Base-by-base conservation (phyloP, 2,797 vertebrate species). In the Syndactyla subalaris region DNA sequence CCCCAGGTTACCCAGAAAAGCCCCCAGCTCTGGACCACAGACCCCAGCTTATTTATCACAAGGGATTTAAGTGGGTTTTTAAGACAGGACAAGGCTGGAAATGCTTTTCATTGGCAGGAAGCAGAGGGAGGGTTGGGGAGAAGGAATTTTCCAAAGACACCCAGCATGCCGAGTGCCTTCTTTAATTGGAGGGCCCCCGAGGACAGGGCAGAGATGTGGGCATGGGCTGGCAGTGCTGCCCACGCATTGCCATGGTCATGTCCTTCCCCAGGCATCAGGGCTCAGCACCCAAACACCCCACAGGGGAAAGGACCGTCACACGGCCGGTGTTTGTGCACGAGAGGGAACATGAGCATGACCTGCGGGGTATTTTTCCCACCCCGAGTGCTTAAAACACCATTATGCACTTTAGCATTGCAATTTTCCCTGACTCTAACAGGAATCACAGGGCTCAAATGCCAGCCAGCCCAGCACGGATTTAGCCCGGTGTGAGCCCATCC, bases 291-390 rank as follows among this genome's bases (percentile, higher is more conserved):
- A 12, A 27, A 32, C 0, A 2, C 9, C 85, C 12, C n/a, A 2
- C 0, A 0, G 9, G 6, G 32, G 14, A 14, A n/a, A 8, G 26
- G 18, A 24, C 8, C 12, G n/a, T 46, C 51, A 54, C 30, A 3
- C 6, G 0, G 1, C 54, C 0, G 0, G 1, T 22, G n/a, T 38
- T 72, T 6, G 2, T 6, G 14, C 90, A 17, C 2, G 0, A 15
- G 34, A 45, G 6, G 4, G 10, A 46, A 11, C 27, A 1, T 23
- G 18, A 61, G 19, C 1, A 0, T 5, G 23, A 26, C 17, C 0
- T 0, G 14, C 10, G 14, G 54, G 76, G 63, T 39, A 22, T 34
- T 43, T 26, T 38, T 83, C 83, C 68, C 72, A 43, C 43, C 54
- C 23, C 0, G 16, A 39, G 29, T 30, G 75, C 81, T 79, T 82